These are phyloP conservation scores for Troides oblongomaculatus DNA, from an alignment of 2,888 invertebrate species.

Conservation along the genomic window DNA sequence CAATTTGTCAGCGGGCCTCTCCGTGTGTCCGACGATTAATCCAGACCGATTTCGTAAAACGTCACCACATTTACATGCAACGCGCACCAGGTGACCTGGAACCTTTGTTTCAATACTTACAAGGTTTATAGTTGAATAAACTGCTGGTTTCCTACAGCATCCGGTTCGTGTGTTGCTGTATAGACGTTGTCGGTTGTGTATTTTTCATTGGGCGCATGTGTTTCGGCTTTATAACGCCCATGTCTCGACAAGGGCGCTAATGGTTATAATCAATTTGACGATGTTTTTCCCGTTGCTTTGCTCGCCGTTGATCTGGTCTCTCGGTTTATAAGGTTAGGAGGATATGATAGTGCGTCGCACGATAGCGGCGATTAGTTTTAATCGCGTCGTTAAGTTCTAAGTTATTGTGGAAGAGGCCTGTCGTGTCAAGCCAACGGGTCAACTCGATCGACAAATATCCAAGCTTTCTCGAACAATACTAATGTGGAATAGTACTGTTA, in stretches of 20 bases:
- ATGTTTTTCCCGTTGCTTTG: slow-evolving; percentile 41
- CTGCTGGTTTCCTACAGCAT: slow-evolving; percentile 12
- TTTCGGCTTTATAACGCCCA: slow-evolving; percentile 64
- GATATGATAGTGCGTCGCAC: slow-evolving; percentile 22
- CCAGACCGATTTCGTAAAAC: slow-evolving; percentile 63
- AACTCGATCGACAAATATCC: no score
- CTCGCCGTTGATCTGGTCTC: slow-evolving; percentile 12
- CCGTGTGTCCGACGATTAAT: slow-evolving; percentile 65
- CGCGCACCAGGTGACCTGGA: neutral
- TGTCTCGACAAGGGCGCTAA: slow-evolving; percentile 70
- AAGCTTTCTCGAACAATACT: no score
- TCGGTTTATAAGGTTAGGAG: slow-evolving; percentile 22
- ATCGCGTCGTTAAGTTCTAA: neutral
- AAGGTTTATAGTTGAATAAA: slow-evolving; percentile 33
- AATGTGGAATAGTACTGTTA: no score
- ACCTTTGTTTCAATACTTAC: slow-evolving; percentile 20
- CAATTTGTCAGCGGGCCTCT: slow-evolving; percentile 71
- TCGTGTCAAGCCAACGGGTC: no score
- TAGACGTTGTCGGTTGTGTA: slow-evolving; percentile 63
- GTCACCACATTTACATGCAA: slow-evolving; percentile 22
- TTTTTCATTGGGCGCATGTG: slow-evolving; percentile 65
- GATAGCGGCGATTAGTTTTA: slow-evolving; percentile 26
- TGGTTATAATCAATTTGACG: slow-evolving; percentile 71
- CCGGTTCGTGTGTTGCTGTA: slow-evolving; percentile 39
- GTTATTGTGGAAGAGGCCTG: no score